Evolutionary conservation across 53 echinoderm and acorn worm species (phyloP).

Genomic region (Temnopleurus reevesii): DNA sequence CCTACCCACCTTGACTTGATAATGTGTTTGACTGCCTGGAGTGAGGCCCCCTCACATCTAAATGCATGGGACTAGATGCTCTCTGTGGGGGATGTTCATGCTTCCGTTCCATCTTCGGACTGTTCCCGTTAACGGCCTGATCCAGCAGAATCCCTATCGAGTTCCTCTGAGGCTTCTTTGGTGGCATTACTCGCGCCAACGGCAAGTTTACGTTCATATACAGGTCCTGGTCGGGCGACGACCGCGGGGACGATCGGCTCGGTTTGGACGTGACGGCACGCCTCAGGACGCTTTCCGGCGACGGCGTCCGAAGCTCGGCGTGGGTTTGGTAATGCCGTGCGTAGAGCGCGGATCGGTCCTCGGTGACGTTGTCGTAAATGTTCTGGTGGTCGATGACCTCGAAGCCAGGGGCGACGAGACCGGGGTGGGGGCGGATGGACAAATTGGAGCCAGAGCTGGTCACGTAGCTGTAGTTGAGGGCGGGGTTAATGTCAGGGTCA

Average conservation of each 20-base stretch:
- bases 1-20: constrained; percentile 54
- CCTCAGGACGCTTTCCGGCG: neutral
- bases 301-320: constrained; percentile 1
- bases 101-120: constrained; percentile 23
- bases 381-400: constrained; percentile 44
- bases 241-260: neutral
- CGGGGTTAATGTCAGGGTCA: constrained; percentile 37
- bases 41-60: constrained; percentile 46
- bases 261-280: neutral
- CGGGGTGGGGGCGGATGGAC: neutral
- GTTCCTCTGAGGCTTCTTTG: constrained; percentile 82
- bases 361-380: constrained; percentile 52
- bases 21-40: constrained; percentile 15
- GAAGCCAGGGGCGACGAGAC: neutral
- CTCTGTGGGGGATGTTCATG: neutral
- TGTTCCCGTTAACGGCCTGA: constrained; percentile 12
- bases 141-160: constrained; percentile 84
- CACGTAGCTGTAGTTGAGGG: constrained; percentile 50
- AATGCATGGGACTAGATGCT: constrained; percentile 36
- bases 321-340: constrained; percentile 10
- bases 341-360: constrained; percentile 2
- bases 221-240: neutral
- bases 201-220: constrained; percentile 43
- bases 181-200: constrained; percentile 51
- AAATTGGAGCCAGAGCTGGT: neutral